These are phyloP conservation scores for Lytechinus variegatus DNA, from an alignment of 35 echinoderm and acorn worm genomes.

Conservation along the genomic window DNA sequence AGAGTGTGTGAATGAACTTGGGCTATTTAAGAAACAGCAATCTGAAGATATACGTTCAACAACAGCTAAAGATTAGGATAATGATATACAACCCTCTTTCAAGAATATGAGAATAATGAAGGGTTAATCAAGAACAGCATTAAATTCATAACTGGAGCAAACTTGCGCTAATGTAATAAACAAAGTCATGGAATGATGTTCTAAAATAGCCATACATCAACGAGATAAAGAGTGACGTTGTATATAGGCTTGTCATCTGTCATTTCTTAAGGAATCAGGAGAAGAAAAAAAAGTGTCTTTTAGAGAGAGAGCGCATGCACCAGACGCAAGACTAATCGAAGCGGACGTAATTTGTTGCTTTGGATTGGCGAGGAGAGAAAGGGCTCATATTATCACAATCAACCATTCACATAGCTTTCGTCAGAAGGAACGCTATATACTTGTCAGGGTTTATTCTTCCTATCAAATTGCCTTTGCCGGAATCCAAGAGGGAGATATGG, in stretches of 20 bases:
- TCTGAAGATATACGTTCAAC: not conserved
- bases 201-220: not conserved
- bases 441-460: constrained; percentile 6
- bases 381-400: not conserved
- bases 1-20: not conserved
- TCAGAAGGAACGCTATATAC: not conserved
- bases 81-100: too few species aligned
- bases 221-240: not conserved
- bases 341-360: constrained; percentile 10
- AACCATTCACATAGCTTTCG: not conserved
- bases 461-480: not conserved
- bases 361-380: not conserved
- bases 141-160: not conserved
- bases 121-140: not conserved
- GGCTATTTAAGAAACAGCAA: not conserved
- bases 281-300: not conserved
- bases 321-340: not conserved
- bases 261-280: not conserved
- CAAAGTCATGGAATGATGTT: not conserved
- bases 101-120: too few species aligned
- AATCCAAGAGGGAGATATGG: not conserved
- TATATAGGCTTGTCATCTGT: not conserved
- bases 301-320: not conserved
- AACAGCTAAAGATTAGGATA: too few species aligned
- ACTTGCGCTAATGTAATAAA: not conserved